Conservation (phyloP, 2,888 invertebrate genomes). For the Lasiommata megera region DNA sequence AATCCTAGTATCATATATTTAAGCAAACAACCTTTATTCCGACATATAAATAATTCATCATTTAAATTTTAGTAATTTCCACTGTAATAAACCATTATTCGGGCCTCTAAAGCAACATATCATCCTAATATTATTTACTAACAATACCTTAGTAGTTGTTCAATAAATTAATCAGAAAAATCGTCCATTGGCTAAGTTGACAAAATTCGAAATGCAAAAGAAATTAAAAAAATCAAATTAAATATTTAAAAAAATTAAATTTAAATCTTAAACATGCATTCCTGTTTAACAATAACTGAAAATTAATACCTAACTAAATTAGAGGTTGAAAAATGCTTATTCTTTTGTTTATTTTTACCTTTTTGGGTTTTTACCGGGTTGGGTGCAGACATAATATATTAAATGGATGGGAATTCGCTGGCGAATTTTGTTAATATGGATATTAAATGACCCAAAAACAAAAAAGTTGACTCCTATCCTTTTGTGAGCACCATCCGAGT, state of each 20-base stretch:
- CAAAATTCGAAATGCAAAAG: not conserved
- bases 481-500: not conserved
- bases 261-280: not conserved
- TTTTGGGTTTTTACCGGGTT: not conserved
- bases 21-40: not conserved
- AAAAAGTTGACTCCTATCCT: too few species aligned
- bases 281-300: not conserved
- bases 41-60: too few species aligned
- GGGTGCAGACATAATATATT: too few species aligned
- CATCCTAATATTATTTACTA: not conserved
- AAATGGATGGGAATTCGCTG: too few species aligned
- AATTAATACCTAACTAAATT: not conserved
- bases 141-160: not conserved
- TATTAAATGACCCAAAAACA: too few species aligned
- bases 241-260: too few species aligned
- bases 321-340: constrained; percentile 2
- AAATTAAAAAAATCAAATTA: too few species aligned
- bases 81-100: not conserved
- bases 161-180: not conserved
- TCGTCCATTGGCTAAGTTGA: not conserved
- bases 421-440: too few species aligned
- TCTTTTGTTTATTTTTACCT: not conserved
- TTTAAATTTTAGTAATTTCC: too few species aligned
- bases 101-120: not conserved
- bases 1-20: not conserved